phyloP scores from a whole-genome alignment of 2,888 invertebrate genomes.

The Leptopterna dolabrata region DNA sequence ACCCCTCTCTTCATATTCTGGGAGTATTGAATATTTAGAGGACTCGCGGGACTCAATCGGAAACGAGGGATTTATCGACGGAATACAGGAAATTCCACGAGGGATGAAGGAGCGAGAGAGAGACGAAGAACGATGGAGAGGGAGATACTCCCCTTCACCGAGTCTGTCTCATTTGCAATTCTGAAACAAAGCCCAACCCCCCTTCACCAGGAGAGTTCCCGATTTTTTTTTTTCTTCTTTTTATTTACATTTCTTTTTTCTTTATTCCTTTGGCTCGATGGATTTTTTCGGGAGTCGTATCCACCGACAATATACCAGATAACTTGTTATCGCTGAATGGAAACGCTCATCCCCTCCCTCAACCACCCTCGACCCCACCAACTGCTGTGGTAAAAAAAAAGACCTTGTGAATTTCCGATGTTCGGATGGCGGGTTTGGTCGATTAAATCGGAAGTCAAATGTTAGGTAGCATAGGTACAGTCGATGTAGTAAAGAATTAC shows the following conservation, averaged over 20 bases:
- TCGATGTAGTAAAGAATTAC: too few relatives aligned
- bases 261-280: background rate
- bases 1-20: slow-evolving; percentile 6
- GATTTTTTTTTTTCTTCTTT: background rate
- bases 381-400: too few relatives aligned
- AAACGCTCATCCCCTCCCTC: background rate
- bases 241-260: background rate
- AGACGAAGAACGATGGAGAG: background rate
- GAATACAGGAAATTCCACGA: slow-evolving; percentile 18
- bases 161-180: slow-evolving; percentile 20
- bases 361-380: too few relatives aligned
- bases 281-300: background rate
- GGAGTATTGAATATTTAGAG: slow-evolving; percentile 26
- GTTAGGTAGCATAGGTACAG: too few relatives aligned
- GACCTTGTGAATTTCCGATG: too few relatives aligned
- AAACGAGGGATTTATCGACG: slow-evolving; percentile 23
- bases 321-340: background rate
- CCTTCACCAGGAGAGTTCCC: background rate
- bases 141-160: background rate
- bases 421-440: too few relatives aligned
- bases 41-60: slow-evolving; percentile 27
- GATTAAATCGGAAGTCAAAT: too few relatives aligned
- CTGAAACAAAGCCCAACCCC: slow-evolving; percentile 1
- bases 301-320: background rate
- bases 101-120: background rate